Evolutionary conservation across 2,113 vertebrate genomes (phyloP).

Genomic region (Eurypyga helias): DNA sequence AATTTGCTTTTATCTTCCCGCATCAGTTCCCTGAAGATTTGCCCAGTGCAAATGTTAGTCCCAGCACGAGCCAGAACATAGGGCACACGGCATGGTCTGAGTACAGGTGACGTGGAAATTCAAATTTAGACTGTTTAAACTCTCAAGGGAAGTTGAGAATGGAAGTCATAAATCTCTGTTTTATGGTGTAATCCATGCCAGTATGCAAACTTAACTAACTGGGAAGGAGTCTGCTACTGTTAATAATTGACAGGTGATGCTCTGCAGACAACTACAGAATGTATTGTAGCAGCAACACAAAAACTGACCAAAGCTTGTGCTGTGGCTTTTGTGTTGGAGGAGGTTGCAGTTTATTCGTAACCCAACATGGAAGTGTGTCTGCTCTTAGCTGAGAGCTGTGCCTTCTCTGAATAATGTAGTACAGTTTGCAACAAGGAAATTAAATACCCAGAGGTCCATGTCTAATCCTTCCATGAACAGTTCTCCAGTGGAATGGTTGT

Average conservation of each 20-base stretch:
- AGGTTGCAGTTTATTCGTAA: not conserved
- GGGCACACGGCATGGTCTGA: not conserved
- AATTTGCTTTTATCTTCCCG: not conserved
- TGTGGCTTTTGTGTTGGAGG: not conserved
- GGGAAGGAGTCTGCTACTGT: not conserved
- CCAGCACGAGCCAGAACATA: rapidly evolving
- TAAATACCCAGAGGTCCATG: rapidly evolving
- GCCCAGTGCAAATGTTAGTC: not conserved
- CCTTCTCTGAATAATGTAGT: not conserved
- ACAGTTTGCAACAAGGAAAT: not conserved
- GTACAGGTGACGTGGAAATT: not conserved
- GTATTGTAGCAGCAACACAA: not conserved
- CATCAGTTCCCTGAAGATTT: not conserved
- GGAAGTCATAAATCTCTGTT: not conserved
- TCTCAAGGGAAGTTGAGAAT: not conserved
- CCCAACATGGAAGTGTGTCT: not conserved
- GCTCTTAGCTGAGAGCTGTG: rapidly evolving
- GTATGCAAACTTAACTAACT: rapidly evolving
- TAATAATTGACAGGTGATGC: not conserved
- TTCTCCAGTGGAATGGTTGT: not conserved
- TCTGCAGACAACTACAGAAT: not conserved
- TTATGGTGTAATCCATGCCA: not conserved
- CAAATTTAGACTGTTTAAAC: not conserved
- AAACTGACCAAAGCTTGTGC: not conserved
- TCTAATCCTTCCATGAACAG: not conserved